Conservation (phyloP, 1,140 invertebrate genomes). For the Aphaenogaster rudis region DNA sequence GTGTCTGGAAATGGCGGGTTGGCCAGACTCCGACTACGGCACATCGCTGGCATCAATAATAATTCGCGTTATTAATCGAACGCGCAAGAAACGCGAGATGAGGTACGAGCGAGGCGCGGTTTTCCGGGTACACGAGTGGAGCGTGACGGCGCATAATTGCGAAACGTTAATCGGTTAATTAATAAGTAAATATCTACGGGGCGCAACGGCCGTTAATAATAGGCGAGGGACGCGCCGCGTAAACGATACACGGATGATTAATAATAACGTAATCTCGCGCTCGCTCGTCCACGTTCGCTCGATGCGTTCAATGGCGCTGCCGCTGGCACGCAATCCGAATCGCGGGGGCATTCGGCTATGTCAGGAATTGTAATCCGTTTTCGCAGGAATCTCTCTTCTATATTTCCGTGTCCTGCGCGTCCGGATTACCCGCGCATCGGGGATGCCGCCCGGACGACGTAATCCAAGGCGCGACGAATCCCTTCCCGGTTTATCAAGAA, state of each 20-base stretch:
- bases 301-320: conserved; percentile 29
- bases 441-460: conserved; percentile 4
- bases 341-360: conserved; percentile 29
- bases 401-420: conserved; percentile 16
- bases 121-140: conserved; percentile 32
- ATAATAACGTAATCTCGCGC: conserved; percentile 54
- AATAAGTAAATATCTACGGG: conserved; percentile 59
- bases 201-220: conserved; percentile 61
- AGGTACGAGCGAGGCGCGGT: conserved; percentile 34
- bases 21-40: not conserved
- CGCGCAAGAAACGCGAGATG: conserved; percentile 49
- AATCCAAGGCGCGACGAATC: not conserved
- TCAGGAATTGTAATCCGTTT: conserved; percentile 56
- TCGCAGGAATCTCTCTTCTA: conserved; percentile 45
- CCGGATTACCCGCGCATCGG: conserved; percentile 13
- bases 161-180: conserved; percentile 64
- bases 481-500: not conserved
- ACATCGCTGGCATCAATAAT: conserved; percentile 32
- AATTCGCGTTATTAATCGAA: conserved; percentile 58
- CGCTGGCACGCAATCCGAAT: conserved; percentile 39
- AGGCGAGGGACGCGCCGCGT: conserved; percentile 46
- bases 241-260: conserved; percentile 60
- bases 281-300: not conserved
- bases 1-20: not conserved
- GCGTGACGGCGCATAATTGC: conserved; percentile 58